Conservation (phyloP, 2,888 invertebrate genomes). For the Conus canariensis region DNA sequence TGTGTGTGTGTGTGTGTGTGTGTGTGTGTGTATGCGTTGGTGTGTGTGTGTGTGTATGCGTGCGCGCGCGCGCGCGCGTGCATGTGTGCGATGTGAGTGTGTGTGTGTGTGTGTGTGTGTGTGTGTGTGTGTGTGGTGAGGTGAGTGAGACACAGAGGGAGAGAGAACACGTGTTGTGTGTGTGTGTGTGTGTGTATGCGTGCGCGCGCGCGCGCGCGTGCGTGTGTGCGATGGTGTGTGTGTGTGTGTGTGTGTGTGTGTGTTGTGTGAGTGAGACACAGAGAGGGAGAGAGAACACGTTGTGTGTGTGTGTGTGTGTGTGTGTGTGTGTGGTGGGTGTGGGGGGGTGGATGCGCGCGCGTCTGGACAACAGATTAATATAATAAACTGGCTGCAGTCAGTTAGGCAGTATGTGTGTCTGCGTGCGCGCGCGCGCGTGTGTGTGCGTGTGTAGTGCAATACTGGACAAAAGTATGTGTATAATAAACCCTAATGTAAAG, state of each 20-base stretch:
- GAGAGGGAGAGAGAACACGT: no score
- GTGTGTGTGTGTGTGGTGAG: not conserved
- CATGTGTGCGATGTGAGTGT: not conserved
- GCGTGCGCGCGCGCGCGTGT: not conserved
- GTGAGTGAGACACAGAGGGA: no score
- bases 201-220: not conserved
- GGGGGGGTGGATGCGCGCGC: not conserved
- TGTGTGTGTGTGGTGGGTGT: not conserved
- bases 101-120: not conserved
- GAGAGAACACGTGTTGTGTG: not conserved
- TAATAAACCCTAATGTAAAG: no score
- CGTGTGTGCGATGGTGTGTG: not conserved
- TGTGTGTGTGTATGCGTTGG: no score
- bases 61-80: no score
- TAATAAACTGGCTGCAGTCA: no score
- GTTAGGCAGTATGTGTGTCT: not conserved
- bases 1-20: no score
- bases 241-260: not conserved
- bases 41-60: no score
- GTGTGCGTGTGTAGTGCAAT: not conserved
- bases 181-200: not conserved
- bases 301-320: no score
- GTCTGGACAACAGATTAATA: not conserved
- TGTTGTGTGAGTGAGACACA: not conserved
- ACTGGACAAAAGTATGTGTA: no score